These are phyloP conservation scores for Drosophila melanocephala DNA, from an alignment of 2,888 invertebrate species.

Conservation along the genomic window DNA sequence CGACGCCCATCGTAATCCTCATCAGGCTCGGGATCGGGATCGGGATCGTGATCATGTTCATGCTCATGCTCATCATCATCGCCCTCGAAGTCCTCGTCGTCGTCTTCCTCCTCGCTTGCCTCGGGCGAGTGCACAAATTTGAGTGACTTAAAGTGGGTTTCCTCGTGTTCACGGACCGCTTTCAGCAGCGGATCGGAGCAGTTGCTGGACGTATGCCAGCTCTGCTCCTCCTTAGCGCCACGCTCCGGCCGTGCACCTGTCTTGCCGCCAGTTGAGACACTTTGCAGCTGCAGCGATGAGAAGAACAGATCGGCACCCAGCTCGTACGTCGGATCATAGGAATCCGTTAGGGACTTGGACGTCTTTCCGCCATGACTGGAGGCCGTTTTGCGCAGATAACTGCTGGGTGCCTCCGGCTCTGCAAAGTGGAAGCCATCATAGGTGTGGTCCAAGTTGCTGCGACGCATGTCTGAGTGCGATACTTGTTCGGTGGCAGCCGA, in stretches of 20 bases:
- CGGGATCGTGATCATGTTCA: constrained; percentile 55
- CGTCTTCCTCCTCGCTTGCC: constrained; percentile 85
- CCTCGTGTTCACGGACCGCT: constrained; percentile 88
- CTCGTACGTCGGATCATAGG: constrained; percentile 87
- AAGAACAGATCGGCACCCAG: constrained; percentile 95
- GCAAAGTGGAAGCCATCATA: constrained; percentile 79
- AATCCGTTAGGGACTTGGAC: constrained; percentile 80
- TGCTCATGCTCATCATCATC: constrained; percentile 56
- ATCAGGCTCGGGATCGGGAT: constrained; percentile 25
- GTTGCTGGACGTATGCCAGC: constrained; percentile 44
- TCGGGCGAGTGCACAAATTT: constrained; percentile 78
- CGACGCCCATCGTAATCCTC: constrained; percentile 60
- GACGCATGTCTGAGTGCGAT: constrained; percentile 81
- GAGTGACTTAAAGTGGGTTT: constrained; percentile 83
- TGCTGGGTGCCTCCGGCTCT: constrained; percentile 73
- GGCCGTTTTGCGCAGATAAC: constrained; percentile 69
- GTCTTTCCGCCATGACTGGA: constrained; percentile 79
- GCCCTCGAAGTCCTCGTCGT: constrained; percentile 85
- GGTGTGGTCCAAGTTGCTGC: constrained; percentile 77
- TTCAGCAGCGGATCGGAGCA: constrained; percentile 87
- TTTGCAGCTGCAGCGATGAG: constrained; percentile 92
- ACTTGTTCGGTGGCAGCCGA: constrained; percentile 73
- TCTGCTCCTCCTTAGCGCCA: constrained; percentile 52
- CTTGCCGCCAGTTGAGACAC: constrained; percentile 87
- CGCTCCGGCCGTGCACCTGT: constrained; percentile 63